Evolutionary conservation across 2,888 invertebrate species (phyloP), one percentile per base, ranked within the genome.

Genomic region (Drosophila greeni): DNA sequence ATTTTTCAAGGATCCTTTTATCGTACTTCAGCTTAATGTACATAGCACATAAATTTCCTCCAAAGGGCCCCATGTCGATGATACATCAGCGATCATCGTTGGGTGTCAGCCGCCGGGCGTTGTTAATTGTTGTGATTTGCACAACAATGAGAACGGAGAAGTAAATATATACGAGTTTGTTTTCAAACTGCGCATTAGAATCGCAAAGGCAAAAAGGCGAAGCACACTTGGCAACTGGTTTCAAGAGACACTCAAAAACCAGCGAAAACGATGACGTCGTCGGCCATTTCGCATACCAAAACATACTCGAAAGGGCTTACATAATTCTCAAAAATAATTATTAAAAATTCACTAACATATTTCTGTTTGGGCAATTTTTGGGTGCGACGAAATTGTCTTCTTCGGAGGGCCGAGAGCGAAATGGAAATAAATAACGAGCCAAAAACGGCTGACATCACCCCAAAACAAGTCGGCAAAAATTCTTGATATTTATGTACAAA

Each of bases 391-490:
- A 47, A 34, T 39, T 40, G 23, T 51, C 40, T 61, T 24, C 34
- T 48, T 20, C 39, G 11, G 20, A 40, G 37, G n/a, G 43, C 20
- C 60, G 23, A 43, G 31, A 60, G 16, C 52, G 34, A 34, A 48
- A 65, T 24, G 11, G 59, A 76, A 51, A 59, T 33, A 66, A 61
- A 67, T 48, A 76, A 48, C 49, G 20, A 49, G 23, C 61, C 57
- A 51, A 68, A 70, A 70, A 55, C 51, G 33, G 34, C 72, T 85
- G 82, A 85, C 84, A 83, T 85, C 85, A 85, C 59, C 73, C 68
- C 47, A 65, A 80, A 80, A 77, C 73, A 79, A 72, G 74, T 73
- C 24, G 20, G 51, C 55, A 39, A 57, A 60, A 59, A 66, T 52
- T 37, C 26, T 29, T 20, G 20, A 51, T 59, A 72, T 57, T 42